Base-by-base conservation (phyloP, 2,888 invertebrate species). In the Sycophila texana region DNA sequence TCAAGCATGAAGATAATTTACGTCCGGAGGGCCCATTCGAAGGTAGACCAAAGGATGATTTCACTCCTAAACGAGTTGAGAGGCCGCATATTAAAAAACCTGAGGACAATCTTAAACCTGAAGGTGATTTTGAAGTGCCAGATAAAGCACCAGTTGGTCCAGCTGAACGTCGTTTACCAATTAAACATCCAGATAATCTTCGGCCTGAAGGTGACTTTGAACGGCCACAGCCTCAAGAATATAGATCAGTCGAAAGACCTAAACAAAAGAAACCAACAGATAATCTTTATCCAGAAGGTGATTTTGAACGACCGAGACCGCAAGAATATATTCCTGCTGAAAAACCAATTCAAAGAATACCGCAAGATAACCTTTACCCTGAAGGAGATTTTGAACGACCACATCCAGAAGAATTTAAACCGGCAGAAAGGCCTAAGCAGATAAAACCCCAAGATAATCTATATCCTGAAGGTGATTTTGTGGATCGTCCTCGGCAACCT, bases 61-160 rank as follows among this genome's bases (percentile, higher is more conserved):
- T 91, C 78, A 87, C 89, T 0, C 87, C 87, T 39, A 81, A 82
- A n/a, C 72, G 63, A 91, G 63, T 92, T 92, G 83, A 91, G 91
- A 84, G 82, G 10, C 83, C 0, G 0, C 83, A 91, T 22, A 84
- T 79, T 74, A 20, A 80, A 39, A 79, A 84, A 10, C 85, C 86
- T 0, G 85, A 84, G 39, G 79, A 82, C 4, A 81, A 84, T 61
- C 80, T 86, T 5, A 84, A 79, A 10, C 87, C 86, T 77, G 94
- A 94, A 87, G 94, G 94, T 13, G 92, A 91, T 84, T 93, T 94
- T 89, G 93, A 93, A 20, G 5, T 91, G 0, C 82, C 53, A 20
- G 91, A 86, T 86, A 81, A 81, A 49, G 81, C 83, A 12, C 83
- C 84, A 4, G 80, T 70, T 16, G 85, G 57, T 88, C 89, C 91